Evolutionary conservation across 64 coral and sea anemone species (phyloP).

Genomic region (Montipora capricornis): DNA sequence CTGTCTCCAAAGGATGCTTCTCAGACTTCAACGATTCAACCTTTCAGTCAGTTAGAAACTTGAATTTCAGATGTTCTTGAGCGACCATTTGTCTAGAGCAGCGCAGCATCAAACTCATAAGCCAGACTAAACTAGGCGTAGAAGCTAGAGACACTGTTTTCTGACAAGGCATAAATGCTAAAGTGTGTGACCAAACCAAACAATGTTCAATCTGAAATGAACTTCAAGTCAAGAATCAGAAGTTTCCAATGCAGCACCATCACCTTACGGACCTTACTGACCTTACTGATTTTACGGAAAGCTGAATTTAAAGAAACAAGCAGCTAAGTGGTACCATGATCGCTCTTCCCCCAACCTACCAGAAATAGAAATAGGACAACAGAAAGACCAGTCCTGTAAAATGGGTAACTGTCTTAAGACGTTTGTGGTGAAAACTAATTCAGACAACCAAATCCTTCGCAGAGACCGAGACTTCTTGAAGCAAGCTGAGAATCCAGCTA

Average conservation of each 20-base stretch:
- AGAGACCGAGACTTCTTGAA: constrained; percentile 9
- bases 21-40: not conserved
- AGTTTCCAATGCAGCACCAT: constrained; percentile 36
- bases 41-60: constrained; percentile 13
- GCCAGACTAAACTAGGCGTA: constrained; percentile 14
- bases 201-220: constrained; percentile 32
- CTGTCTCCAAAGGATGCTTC: constrained; percentile 19
- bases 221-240: not conserved
- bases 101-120: not conserved
- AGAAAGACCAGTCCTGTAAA: constrained; percentile 57
- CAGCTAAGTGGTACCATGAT: not conserved
- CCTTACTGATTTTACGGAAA: not conserved
- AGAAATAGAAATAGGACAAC: constrained; percentile 71
- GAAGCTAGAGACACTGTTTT: constrained; percentile 29
- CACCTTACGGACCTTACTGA: not conserved
- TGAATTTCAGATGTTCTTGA: constrained; percentile 1
- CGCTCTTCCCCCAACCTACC: constrained; percentile 23
- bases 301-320: not conserved
- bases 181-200: constrained; percentile 1
- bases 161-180: constrained; percentile 9
- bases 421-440: constrained; percentile 51
- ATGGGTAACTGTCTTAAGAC: constrained; percentile 65
- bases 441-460: constrained; percentile 38
- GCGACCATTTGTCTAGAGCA: constrained; percentile 24
- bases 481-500: too few relatives aligned